Evolutionary conservation across 2,797 vertebrate genomes (phyloP).

Genomic region (Psittacula echo): DNA sequence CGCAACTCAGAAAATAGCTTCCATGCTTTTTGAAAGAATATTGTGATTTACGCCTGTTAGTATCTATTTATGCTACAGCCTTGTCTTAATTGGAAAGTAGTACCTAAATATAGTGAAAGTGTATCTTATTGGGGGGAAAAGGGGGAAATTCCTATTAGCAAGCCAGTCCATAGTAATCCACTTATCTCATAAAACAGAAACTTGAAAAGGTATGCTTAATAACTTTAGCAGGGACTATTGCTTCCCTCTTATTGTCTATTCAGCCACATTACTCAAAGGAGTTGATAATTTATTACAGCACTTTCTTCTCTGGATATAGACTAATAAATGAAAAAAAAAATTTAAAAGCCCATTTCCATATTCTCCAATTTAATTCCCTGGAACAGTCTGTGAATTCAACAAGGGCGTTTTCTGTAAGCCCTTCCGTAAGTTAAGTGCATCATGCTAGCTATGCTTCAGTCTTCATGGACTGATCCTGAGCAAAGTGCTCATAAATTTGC

Average conservation of each 20-base stretch:
- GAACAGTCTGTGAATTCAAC: neutral
- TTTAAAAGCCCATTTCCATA: neutral
- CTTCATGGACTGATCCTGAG: neutral
- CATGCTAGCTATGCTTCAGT: neutral
- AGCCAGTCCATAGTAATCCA: neutral
- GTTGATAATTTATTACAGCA: neutral
- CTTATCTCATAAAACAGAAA: neutral
- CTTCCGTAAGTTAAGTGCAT: neutral
- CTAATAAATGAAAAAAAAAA: neutral
- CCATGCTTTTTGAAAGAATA: neutral
- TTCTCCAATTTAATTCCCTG: neutral
- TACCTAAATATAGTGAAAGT: neutral
- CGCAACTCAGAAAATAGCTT: fast-evolving
- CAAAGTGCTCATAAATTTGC: slow-evolving; percentile 5
- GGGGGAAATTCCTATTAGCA: neutral
- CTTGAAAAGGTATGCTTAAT: neutral
- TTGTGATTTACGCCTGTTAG: fast-evolving
- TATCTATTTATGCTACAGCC: neutral
- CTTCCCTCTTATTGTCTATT: neutral
- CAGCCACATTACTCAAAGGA: slow-evolving; percentile 4
- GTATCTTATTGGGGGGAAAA: neutral
- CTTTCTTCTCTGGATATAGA: neutral
- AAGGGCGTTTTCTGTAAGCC: neutral
- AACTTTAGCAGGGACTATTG: neutral
- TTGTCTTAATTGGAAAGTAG: neutral